Base-by-base conservation (phyloP, 2,888 invertebrate species). In the Cacoxenus indagator region DNA sequence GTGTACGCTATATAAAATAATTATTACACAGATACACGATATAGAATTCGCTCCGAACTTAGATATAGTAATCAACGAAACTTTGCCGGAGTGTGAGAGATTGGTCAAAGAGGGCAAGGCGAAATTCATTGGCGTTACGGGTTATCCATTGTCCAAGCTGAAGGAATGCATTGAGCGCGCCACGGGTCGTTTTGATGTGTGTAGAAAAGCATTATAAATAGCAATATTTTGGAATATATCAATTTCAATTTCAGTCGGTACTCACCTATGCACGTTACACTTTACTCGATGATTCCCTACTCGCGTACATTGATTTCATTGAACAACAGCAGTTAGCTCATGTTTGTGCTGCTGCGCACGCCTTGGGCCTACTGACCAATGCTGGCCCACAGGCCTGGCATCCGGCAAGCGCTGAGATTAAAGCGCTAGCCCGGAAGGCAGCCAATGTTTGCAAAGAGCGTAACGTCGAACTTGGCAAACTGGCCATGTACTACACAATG, bases 71-170 rank as follows among this genome's bases (percentile, higher is more conserved):
- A 77, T 97, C 0, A 93, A 94, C 65, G 96, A 98, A 88, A 96
- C 97, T 0, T 86, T 98, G 46, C 97, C 97, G 2, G 91, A 93
- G 0, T 87, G 98, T 11, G 92, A 94, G 76, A 91, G 91, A 78
- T 91, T 94, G 8, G 93, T 94, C 1, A 90, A 91, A 29, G 91
- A 92, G 54, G 93, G 93, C 4, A 93, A 92, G 84, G 94, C 93
- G 0, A 91, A 91, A 71, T 93, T 90, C 84, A 95, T 98, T 73
- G 98, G 98, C 0, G 88, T 97, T 9, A 96, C 97, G 0, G 95
- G 94, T 19, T 98, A 98, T 87, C 94, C 96, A 19, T 88, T 97
- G 8, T 91, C 92, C 0, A 89, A 92, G 26, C 89, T 98, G 81
- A 92, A 93, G 87, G 93, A 94, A 76, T 91, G 94, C 54, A 88